phyloP scores from a whole-genome alignment of 2,797 vertebrate species.

The Rhinella marina region DNA sequence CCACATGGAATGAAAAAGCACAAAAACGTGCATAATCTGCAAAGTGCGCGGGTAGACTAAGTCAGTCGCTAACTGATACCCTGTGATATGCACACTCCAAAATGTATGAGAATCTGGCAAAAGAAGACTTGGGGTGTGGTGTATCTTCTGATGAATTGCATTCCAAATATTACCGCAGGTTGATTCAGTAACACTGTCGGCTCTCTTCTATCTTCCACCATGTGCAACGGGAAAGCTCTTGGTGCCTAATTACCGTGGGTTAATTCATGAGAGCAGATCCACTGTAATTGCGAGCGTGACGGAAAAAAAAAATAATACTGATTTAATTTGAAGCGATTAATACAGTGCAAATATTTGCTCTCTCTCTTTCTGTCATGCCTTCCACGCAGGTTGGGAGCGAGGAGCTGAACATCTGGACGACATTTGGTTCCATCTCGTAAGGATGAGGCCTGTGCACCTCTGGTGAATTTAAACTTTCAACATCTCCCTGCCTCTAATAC shows the following conservation, averaged over 20 bases:
- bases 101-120: not conserved
- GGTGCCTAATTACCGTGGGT: not conserved
- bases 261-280: slow-evolving; percentile 16
- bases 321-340: slow-evolving; percentile 1
- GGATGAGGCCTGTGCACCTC: slow-evolving; percentile 73
- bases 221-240: not conserved
- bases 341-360: slow-evolving; percentile 68
- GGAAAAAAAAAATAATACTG: slow-evolving; percentile 15
- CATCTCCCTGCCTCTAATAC: slow-evolving; percentile 80
- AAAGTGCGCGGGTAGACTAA: not conserved
- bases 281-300: not conserved
- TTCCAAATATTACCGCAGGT: not conserved
- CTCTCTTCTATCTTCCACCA: not conserved
- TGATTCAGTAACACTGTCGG: not conserved
- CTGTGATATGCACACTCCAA: not conserved
- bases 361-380: slow-evolving; percentile 73
- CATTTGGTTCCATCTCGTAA: slow-evolving; percentile 77
- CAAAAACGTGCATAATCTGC: too few relatives aligned
- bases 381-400: slow-evolving; percentile 71
- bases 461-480: slow-evolving; percentile 81
- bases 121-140: not conserved
- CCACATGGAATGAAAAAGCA: too few relatives aligned
- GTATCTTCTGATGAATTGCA: not conserved
- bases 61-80: not conserved
- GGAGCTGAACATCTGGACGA: slow-evolving; percentile 80